Evolutionary conservation across 2,888 invertebrate genomes (phyloP).

Genomic region (Oscheius sp.): DNA sequence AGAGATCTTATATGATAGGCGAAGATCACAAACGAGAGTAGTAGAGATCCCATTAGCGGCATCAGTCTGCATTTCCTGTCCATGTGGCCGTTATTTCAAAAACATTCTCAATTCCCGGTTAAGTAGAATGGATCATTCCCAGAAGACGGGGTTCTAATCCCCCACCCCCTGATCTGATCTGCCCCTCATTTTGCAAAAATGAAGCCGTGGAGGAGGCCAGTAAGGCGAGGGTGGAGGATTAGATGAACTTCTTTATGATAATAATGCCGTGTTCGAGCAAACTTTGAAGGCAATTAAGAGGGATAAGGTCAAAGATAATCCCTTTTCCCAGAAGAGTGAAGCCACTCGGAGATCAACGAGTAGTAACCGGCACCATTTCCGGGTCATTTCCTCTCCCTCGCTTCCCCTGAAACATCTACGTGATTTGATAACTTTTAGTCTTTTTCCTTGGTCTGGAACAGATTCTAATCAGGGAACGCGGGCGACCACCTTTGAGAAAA

Average conservation of each 20-base stretch:
- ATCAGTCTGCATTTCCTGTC: neutral
- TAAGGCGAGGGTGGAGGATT: conserved; percentile 24
- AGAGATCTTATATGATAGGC: too few relatives aligned
- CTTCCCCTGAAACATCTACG: neutral
- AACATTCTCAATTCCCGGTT: neutral
- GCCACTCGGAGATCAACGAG: too few relatives aligned
- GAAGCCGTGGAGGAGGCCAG: conserved; percentile 21
- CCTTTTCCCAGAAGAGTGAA: too few relatives aligned
- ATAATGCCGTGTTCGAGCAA: neutral
- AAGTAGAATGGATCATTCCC: too few relatives aligned
- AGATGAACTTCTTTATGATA: neutral
- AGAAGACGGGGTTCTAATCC: conserved; percentile 2
- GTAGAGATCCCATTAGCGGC: neutral
- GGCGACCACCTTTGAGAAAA: neutral
- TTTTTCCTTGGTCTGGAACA: too few relatives aligned
- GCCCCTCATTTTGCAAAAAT: neutral
- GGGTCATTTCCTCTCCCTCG: neutral
- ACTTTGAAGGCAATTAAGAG: neutral
- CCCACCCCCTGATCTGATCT: conserved; percentile 11
- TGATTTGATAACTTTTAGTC: too few relatives aligned
- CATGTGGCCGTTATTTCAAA: conserved; percentile 2
- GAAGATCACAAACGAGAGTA: neutral
- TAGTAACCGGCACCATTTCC: too few relatives aligned
- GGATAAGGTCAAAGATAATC: too few relatives aligned
- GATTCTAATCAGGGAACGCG: neutral